Percentiles rank a stretch among this genome's conserved stretches.
Evolutionary conservation across 1,140 invertebrate species (phyloP).

Genomic region (Drosophila simulans): DNA sequence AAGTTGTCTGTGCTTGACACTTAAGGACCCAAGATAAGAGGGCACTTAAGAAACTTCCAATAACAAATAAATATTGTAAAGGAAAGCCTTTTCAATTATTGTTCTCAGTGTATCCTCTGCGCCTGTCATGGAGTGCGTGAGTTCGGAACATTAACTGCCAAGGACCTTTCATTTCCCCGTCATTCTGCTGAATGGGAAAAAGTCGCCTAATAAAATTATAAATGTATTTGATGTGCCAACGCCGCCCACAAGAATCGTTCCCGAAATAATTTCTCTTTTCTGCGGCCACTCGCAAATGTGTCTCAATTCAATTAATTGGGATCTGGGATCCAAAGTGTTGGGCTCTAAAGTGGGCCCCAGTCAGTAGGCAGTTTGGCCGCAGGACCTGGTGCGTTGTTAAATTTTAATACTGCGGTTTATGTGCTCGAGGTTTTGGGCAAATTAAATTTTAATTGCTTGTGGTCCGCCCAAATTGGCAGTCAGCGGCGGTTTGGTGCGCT

Average conservation of each 20-base stretch:
- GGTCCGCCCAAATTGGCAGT: conserved; percentile 59
- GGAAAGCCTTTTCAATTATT: not conserved
- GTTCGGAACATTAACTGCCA: conserved; percentile 60
- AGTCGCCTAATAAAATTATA: conserved; percentile 66
- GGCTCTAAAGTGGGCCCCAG: conserved; percentile 57
- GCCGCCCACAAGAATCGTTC: conserved; percentile 21
- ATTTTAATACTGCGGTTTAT: conserved; percentile 74
- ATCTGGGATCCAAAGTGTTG: conserved; percentile 18
- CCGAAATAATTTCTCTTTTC: conserved; percentile 39
- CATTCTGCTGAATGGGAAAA: conserved; percentile 21
- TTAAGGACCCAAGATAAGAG: too few relatives aligned
- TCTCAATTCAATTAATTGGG: conserved; percentile 73
- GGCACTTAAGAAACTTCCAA: too few relatives aligned
- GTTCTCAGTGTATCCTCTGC: not conserved
- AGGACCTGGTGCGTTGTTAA: conserved; percentile 59
- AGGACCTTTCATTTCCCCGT: conserved; percentile 37
- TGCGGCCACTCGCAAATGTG: conserved; percentile 46
- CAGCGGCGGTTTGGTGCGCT: not conserved
- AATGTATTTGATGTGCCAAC: conserved; percentile 52
- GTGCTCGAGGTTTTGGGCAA: conserved; percentile 44
- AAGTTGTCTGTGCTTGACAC: too few relatives aligned
- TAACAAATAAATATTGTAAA: too few relatives aligned
- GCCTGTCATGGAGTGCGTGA: conserved; percentile 57
- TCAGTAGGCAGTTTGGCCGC: conserved; percentile 33
- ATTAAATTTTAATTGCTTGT: conserved; percentile 75